These are phyloP conservation scores for Catostylus mosaicus DNA, from an alignment of 30 jellyfish, hydroid and myxozoan species.

Conservation along the genomic window DNA sequence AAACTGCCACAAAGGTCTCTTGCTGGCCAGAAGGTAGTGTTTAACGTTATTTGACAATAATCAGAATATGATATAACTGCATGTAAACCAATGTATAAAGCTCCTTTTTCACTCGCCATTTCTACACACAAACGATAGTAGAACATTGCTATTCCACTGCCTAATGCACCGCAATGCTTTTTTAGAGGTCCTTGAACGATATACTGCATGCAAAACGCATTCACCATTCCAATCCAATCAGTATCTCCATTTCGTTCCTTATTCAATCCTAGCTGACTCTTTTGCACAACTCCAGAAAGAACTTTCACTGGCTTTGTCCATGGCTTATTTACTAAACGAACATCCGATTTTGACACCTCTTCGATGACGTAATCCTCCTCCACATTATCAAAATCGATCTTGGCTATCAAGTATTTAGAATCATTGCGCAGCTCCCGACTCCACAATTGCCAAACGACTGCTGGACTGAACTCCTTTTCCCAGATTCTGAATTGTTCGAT, in stretches of 20 bases:
- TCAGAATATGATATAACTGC: constrained; percentile 43
- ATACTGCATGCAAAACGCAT: constrained; percentile 19
- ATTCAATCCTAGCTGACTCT: constrained; percentile 25
- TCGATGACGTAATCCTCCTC: constrained; percentile 31
- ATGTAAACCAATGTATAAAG: constrained; percentile 27
- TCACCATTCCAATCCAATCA: constrained; percentile 12
- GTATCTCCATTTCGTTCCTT: background rate
- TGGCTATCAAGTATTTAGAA: constrained; percentile 20
- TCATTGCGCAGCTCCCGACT: constrained; percentile 38
- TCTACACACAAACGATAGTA: constrained; percentile 35
- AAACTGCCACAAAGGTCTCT: constrained; percentile 16
- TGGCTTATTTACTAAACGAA: constrained; percentile 18
- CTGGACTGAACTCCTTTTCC: constrained; percentile 61
- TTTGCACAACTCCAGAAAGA: constrained; percentile 24
- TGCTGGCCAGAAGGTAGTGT: constrained; percentile 63
- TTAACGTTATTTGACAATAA: constrained; percentile 30
- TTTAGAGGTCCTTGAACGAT: constrained; percentile 4
- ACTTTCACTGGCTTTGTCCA: constrained; percentile 56
- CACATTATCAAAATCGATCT: constrained; percentile 36
- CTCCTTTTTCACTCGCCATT: constrained; percentile 6
- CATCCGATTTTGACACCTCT: constrained; percentile 5
- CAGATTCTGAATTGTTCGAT: constrained; percentile 51
- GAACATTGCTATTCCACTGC: constrained; percentile 28
- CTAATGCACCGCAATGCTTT: constrained; percentile 32
- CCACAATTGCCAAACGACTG: constrained; percentile 72